Conservation (phyloP, 2,797 vertebrate species). For the Lagodon rhomboides region DNA sequence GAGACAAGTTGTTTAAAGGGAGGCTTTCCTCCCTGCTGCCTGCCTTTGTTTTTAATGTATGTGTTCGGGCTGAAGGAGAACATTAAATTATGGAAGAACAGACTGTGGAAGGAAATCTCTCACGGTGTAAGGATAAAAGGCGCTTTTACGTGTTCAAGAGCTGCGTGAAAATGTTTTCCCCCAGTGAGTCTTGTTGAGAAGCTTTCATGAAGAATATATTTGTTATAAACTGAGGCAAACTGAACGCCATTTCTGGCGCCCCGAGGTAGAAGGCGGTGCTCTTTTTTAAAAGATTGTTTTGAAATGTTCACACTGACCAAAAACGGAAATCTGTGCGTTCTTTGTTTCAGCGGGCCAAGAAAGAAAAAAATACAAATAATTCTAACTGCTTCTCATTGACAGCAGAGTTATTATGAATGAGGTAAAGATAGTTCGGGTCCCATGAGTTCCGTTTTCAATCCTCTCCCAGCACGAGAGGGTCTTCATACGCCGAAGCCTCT, state of each 20-base stretch:
- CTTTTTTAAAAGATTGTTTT: constrained; percentile 16
- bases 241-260: neutral
- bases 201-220: constrained; percentile 16
- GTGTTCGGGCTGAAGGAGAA: constrained; percentile 19
- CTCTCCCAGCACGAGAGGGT: constrained; percentile 48
- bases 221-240: neutral
- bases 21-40: constrained; percentile 15
- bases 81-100: constrained; percentile 15
- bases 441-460: constrained; percentile 35
- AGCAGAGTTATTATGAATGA: constrained; percentile 20
- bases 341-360: neutral
- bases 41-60: constrained; percentile 23
- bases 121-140: constrained; percentile 19
- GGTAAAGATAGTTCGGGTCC: constrained; percentile 29
- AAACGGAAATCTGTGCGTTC: constrained; percentile 16
- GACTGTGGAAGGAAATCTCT: constrained; percentile 19
- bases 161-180: constrained; percentile 8
- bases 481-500: constrained; percentile 35
- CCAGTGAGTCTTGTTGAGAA: constrained; percentile 6
- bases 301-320: neutral
- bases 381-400: constrained; percentile 15
- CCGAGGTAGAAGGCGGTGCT: neutral
- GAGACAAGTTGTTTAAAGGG: constrained; percentile 17
- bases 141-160: constrained; percentile 11
- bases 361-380: neutral